Base-by-base conservation (phyloP, 2,888 invertebrate genomes). In the Amorpha juglandis region DNA sequence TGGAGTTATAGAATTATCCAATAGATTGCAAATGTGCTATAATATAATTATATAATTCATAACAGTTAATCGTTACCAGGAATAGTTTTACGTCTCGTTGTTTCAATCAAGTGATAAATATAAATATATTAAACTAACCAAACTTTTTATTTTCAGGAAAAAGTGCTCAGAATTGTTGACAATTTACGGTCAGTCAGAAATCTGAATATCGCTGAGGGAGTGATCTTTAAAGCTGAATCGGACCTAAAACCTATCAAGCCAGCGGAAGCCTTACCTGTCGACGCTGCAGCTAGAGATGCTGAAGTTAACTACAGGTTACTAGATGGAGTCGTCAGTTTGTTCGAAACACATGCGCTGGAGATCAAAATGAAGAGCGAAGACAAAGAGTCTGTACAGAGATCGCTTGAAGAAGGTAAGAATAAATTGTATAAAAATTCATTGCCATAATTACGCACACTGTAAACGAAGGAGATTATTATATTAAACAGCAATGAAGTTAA, bases 341-440 rank as follows among this genome's bases (percentile, higher is more conserved):
- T 97, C 73, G 95, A 96, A 78, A 95, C 96, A 63, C 97, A 97
- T 79, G 96, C 97, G 19, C 91, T 97, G 53, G 97, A 97, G 82
- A 95, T 97, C 78, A 97, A 97, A 87, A 94, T 97, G 77, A 97
- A 97, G 76, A 95, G 95, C 70, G 95, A 95, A 63, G 95, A 96
- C 53, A 95, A 96, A 74, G 94, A 95, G 74, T 96, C 96, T 77
- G 94, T 97, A 84, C 95, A 96, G 81, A 95, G 96, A 74, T 96
- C 97, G n/a, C 92, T 97, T 63, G 97, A 97, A 81, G 97, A 97
- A 96, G 97, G 97, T 97, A 94, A 90, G 72, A 71, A 68, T 64
- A 33, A 8, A 16, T 6, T 6, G 19, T 19, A 0, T 0, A 42
- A 42, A 35, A 19, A 9, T 4, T 8, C 9, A 3, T 27, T 35